Conservation (phyloP, 2,888 invertebrate species). For the Acrobasis repandana region DNA sequence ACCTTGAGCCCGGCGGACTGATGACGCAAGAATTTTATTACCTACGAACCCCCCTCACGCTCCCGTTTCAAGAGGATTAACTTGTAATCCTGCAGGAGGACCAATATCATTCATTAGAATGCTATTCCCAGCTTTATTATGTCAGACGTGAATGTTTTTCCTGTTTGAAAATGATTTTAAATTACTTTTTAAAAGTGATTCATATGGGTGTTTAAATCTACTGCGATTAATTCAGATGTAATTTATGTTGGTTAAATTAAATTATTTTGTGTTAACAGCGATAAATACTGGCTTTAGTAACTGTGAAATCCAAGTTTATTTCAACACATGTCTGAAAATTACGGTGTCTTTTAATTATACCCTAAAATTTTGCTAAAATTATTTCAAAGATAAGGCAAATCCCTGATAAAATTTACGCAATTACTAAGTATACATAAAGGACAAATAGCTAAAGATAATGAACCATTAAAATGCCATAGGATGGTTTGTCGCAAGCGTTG, state of each 20-base stretch:
- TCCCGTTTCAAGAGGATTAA: conserved; percentile 76
- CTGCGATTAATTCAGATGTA: conserved; percentile 7
- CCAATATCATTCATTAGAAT: conserved; percentile 79
- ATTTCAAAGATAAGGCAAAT: too few relatives aligned
- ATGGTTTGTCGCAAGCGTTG: too few relatives aligned
- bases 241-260: conserved; percentile 14
- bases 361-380: too few relatives aligned
- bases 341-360: too few relatives aligned
- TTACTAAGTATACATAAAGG: too few relatives aligned
- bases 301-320: too few relatives aligned
- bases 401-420: too few relatives aligned
- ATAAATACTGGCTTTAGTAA: neutral
- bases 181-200: conserved; percentile 56
- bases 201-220: conserved; percentile 32
- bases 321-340: too few relatives aligned
- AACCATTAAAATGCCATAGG: too few relatives aligned
- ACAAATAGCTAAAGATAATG: too few relatives aligned
- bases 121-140: conserved; percentile 72
- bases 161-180: conserved; percentile 60
- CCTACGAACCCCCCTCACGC: conserved; percentile 45
- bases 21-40: conserved; percentile 78
- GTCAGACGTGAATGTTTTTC: conserved; percentile 53
- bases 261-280: conserved; percentile 3
- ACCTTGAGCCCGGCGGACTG: conserved; percentile 54
- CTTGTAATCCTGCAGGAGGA: conserved; percentile 77